Base-by-base conservation (phyloP, 2,797 vertebrate species). In the Coilia nasus region DNA sequence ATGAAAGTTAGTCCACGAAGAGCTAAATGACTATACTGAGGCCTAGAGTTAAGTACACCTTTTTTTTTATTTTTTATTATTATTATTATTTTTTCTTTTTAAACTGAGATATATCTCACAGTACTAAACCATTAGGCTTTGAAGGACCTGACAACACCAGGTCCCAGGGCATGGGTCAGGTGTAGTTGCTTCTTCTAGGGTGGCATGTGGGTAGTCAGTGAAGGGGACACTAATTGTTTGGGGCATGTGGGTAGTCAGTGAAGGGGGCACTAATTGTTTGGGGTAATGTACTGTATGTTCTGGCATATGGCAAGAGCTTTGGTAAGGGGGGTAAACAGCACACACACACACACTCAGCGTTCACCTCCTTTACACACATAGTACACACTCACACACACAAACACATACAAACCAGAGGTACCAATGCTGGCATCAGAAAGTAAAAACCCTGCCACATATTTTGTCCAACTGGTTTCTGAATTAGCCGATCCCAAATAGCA, bases 1-100 rank as follows among this genome's bases (percentile, higher is more conserved):
- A 92, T 86, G 88, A 90, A 90, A 93, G 89, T 88, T 88, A 92
- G 91, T 83, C 82, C 83, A 87, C 86, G 88, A 88, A 87, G 88
- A 92, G 90, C 90, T 93, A 91, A 91, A 92, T 75, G 81, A 93
- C 91, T 90, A 88, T 87, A 91, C 88, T 84, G 85, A 11, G 89
- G 90, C 89, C 90, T 87, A 86, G 92, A 87, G 88, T 90, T 82
- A 86, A 90, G 84, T 87, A 85, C 80, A 86, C 62, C 21, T 50
- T 85, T 83, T 86, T 84, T 60, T 41, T 81, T 80, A 54, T n/a
- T 56, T 84, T 83, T 50, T 82, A 67, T 41, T 84, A 54, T 10
- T 14, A 54, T 80, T 62, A 41, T 41, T 41, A 83, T 84, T n/a
- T 56, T 84, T 83, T 50, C 60, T 83, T 41, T 84, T 84, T 89